These are phyloP conservation scores for Ceryle rudis DNA, from an alignment of 2,797 vertebrate species.

Conservation along the genomic window DNA sequence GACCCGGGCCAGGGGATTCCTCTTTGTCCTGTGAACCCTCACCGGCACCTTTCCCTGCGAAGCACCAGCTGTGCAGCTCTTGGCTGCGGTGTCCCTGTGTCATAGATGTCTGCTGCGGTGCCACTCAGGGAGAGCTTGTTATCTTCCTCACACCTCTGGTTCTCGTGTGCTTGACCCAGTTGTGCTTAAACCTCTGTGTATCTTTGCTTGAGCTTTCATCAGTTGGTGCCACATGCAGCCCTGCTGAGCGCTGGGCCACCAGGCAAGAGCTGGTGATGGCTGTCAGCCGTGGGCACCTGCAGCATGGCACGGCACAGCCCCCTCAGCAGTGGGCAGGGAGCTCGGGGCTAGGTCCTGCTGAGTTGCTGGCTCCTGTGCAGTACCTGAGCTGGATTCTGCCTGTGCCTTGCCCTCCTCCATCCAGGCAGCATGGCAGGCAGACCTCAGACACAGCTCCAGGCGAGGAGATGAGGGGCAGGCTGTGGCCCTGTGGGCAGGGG, in stretches of 20 bases:
- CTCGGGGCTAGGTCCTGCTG: accelerated
- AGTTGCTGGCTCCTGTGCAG: background rate
- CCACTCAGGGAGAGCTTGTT: background rate
- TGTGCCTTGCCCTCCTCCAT: background rate
- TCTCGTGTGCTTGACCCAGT: background rate
- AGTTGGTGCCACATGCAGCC: accelerated
- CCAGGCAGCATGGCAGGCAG: background rate
- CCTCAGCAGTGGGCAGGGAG: background rate
- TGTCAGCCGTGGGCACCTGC: background rate
- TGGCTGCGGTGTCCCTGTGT: accelerated
- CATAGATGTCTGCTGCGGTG: accelerated
- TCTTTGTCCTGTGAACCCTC: background rate
- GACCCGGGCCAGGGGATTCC: background rate
- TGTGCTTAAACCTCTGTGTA: background rate
- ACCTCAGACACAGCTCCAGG: background rate
- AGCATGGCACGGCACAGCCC: background rate
- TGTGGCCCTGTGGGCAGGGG: background rate
- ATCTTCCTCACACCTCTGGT: background rate
- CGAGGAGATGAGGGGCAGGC: background rate
- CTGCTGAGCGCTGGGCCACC: background rate
- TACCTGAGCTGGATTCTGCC: accelerated
- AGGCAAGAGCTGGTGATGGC: background rate
- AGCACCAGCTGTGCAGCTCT: background rate
- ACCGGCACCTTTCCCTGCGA: accelerated
- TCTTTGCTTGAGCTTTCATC: background rate